Evolutionary conservation across 2,113 vertebrate species (phyloP).

Genomic region (Delphinus delphis): DNA sequence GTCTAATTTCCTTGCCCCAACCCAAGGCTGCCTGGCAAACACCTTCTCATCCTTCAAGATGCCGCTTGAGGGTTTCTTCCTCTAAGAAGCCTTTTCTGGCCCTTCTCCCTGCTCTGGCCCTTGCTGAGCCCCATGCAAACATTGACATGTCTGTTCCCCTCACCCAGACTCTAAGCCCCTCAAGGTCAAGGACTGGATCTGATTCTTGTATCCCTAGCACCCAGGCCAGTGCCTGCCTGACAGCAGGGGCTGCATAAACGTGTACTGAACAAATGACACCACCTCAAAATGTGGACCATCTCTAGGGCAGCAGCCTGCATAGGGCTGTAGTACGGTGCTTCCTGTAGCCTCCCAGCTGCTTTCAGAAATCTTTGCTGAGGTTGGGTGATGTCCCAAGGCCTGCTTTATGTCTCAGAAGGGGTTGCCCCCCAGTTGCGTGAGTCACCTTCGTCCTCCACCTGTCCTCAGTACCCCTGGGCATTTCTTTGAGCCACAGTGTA

Average conservation of each 20-base stretch:
- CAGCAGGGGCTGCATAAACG: not conserved
- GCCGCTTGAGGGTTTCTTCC: not conserved
- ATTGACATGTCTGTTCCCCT: not conserved
- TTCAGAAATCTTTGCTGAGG: not conserved
- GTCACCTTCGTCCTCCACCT: not conserved
- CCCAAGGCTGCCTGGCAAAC: not conserved
- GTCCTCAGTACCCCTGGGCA: not conserved
- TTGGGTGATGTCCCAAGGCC: not conserved
- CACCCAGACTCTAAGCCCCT: not conserved
- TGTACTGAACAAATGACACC: not conserved
- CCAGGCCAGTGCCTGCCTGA: not conserved
- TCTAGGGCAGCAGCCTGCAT: not conserved
- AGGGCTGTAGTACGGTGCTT: accelerated
- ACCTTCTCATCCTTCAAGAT: not conserved
- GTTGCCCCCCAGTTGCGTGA: too few relatives aligned
- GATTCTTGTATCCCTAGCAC: not conserved
- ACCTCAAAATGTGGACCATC: not conserved
- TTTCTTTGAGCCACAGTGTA: not conserved
- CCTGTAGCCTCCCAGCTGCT: not conserved
- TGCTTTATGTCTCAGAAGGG: not conserved
- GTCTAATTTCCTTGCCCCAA: not conserved
- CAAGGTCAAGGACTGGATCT: not conserved
- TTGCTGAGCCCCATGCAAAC: not conserved
- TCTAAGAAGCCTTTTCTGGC: not conserved
- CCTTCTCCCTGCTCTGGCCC: not conserved